Percentiles rank a stretch among this genome's conserved stretches.
Evolutionary conservation across 2,797 vertebrate genomes (phyloP).

Genomic region (Gallirallus australis): DNA sequence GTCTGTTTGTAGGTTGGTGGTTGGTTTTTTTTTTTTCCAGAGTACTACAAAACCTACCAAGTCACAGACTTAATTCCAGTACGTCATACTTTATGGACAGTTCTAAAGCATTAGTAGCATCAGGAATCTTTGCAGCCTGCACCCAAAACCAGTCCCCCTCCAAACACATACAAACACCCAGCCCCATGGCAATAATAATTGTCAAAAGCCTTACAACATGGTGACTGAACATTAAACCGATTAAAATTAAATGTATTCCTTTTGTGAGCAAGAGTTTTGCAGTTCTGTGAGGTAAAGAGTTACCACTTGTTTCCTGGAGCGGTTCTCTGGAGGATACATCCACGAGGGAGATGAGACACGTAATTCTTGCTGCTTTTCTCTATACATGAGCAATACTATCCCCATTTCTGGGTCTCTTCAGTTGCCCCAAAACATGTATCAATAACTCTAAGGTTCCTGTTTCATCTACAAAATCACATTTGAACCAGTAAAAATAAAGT

Average conservation of each 20-base stretch:
- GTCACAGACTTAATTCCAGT: background rate
- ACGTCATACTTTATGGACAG: fast-evolving
- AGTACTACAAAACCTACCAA: background rate
- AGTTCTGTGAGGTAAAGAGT: fast-evolving
- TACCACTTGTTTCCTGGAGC: background rate
- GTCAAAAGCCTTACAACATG: background rate
- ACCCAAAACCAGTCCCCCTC: background rate
- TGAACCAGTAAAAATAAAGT: background rate
- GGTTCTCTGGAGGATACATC: background rate
- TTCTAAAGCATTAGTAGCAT: background rate
- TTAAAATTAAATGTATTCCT: background rate
- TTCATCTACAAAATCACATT: background rate
- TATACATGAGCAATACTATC: background rate
- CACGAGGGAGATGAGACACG: background rate
- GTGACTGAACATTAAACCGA: background rate
- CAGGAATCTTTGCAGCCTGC: background rate
- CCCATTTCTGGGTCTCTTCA: background rate
- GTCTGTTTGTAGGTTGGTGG: too few species aligned
- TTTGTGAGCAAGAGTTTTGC: background rate
- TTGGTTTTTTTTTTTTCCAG: background rate
- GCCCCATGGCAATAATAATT: fast-evolving
- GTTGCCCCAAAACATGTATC: background rate
- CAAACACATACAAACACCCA: too few species aligned
- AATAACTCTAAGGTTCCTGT: background rate
- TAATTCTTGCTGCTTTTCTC: background rate